Base-by-base conservation (phyloP, 92 coral and sea anemone genomes). In the Bergia sp. region DNA sequence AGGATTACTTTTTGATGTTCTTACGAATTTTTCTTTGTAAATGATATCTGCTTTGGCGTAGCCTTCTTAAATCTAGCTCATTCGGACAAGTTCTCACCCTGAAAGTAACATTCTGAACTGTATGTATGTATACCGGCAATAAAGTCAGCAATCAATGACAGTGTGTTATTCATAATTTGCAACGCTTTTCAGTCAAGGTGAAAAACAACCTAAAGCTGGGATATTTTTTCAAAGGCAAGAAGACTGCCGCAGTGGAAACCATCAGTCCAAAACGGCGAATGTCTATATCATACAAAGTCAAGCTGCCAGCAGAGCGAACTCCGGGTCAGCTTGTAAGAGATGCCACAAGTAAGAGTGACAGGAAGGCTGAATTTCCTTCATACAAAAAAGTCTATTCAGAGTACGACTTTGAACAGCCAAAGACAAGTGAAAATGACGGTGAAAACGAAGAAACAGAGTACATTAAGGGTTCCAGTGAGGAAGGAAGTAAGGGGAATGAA, bases 201-300 rank as follows among this genome's bases (percentile, higher is more conserved):
- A 82, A 81, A 41, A 81, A 13, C 77, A 83, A 76, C 61, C 85
- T 88, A 76, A 82, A 82, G 86, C 91, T 89, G 65, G 78, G 76
- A 77, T 85, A 77, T 81, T 83, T 82, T 92, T 85, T 82, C 82
- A 73, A 94, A 94, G 96, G 96, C 81, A 92, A 86, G 88, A 82
- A 80, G 88, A 87, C 89, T 45, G 89, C 64, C 37, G 55, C 57
- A 21, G 23, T 64, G 76, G 79, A 85, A 42, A 13, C 83, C 12
- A 61, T 3, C 53, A 78, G 72, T 16, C 79, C 91, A 72, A 88
- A 75, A 7, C 44, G 91, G 20, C 92, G 96, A 80, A 81, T 85
- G 89, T 89, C 94, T 37, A 89, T 95, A 43, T 88, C 92, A 5
- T 93, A 95, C 89, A 81, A 79, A 2, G 90, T 93, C 45, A 79